phyloP scores from a whole-genome alignment of 2,888 invertebrate genomes.

The Meganola albula region DNA sequence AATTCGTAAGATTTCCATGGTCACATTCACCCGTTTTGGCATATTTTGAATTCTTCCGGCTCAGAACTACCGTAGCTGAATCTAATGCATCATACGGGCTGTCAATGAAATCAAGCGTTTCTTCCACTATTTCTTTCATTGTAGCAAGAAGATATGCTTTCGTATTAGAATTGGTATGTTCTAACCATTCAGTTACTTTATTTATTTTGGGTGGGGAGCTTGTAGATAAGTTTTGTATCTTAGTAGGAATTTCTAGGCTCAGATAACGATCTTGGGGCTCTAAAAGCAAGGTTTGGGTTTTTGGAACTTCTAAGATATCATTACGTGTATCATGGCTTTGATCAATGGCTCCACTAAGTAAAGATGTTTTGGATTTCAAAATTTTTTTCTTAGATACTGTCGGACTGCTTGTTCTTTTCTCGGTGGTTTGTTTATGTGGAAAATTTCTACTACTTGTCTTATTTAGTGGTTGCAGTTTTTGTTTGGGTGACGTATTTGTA shows the following conservation, averaged over 20 bases:
- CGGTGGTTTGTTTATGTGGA: conserved; percentile 24
- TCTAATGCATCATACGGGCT: conserved; percentile 24
- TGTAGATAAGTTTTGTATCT: too few relatives aligned
- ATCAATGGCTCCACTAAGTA: conserved; percentile 10
- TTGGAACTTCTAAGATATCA: conserved; percentile 21
- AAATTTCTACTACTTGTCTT: conserved; percentile 37
- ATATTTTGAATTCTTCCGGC: conserved; percentile 15
- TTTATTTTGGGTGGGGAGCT: too few relatives aligned
- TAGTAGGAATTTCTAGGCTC: neutral
- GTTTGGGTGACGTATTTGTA: conserved; percentile 27
- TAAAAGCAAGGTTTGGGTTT: conserved; percentile 30
- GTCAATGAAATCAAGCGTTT: conserved; percentile 39
- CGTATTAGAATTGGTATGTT: conserved; percentile 18
- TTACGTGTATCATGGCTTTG: conserved; percentile 6
- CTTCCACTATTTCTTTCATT: conserved; percentile 44
- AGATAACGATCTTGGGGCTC: conserved; percentile 18
- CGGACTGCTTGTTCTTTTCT: conserved; percentile 21
- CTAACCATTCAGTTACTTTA: conserved; percentile 28
- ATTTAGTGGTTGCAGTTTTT: conserved; percentile 30
- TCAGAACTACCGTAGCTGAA: conserved; percentile 34
- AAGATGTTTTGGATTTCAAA: conserved; percentile 25
- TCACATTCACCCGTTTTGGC: neutral
- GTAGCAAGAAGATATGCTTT: conserved; percentile 21
- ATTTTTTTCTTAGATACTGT: conserved; percentile 28
- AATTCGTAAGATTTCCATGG: neutral